Conservation (phyloP, 2,113 vertebrate species). For the Myotis davidii region DNA sequence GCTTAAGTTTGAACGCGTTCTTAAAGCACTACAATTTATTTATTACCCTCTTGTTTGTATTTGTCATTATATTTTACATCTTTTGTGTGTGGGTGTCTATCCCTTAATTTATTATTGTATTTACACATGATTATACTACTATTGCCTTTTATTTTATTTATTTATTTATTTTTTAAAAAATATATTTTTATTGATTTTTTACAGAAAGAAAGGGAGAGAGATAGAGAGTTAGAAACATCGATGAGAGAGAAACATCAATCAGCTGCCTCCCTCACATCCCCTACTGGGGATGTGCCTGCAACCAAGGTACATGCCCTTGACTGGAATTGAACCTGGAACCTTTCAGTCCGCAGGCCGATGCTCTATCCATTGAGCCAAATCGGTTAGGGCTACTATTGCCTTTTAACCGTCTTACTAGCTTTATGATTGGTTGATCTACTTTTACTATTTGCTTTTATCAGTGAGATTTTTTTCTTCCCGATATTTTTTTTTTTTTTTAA, state of each 20-base stretch:
- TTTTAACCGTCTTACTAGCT: neutral
- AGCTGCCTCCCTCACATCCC: no score
- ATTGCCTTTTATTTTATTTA: neutral
- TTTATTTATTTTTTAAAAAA: no score
- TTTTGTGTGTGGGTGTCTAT: neutral
- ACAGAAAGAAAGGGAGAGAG: no score
- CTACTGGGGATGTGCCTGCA: no score
- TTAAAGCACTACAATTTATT: neutral
- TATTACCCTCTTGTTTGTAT: neutral
- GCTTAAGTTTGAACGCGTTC: neutral
- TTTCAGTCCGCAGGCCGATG: no score
- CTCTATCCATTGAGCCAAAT: no score
- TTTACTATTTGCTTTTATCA: neutral
- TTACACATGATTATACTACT: neutral
- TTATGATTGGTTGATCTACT: neutral
- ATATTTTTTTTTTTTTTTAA: neutral
- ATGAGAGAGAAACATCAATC: no score
- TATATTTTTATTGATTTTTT: no score
- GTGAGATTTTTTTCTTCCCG: neutral
- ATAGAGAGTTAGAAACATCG: no score
- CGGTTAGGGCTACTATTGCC: neutral
- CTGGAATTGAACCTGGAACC: no score
- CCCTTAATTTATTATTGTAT: neutral
- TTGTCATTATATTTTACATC: neutral
- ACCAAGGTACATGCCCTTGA: no score